phyloP scores from a whole-genome alignment of 2,888 invertebrate species.

The Drosophila meridiana region DNA sequence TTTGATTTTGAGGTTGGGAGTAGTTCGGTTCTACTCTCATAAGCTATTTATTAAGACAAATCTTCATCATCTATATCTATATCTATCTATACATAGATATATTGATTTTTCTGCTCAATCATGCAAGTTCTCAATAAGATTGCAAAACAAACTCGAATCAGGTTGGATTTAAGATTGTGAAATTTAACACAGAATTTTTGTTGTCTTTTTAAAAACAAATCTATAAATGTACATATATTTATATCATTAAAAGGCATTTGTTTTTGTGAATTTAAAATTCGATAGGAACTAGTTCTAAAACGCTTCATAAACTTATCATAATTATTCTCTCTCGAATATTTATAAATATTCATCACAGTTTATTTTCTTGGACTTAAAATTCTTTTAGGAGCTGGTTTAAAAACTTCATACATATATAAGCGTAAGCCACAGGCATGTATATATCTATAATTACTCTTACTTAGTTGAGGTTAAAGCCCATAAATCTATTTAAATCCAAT shows the following conservation, averaged over 20 bases:
- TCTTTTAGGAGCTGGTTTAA: not conserved
- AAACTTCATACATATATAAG: not conserved
- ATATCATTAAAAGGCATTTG: not conserved
- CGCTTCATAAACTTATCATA: not conserved
- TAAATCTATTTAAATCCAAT: not conserved
- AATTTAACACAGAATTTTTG: not conserved
- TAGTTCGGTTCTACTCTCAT: no score
- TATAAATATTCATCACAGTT: not conserved
- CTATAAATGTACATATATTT: not conserved
- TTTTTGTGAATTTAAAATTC: not conserved
- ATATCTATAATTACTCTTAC: not conserved
- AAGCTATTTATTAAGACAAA: not conserved
- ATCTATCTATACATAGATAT: not conserved
- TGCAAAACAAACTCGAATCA: not conserved
- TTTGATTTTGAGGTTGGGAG: not conserved
- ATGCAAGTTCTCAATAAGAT: not conserved
- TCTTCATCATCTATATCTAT: no score
- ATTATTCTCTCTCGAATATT: not conserved
- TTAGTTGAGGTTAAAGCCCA: not conserved
- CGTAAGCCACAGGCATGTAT: not conserved
- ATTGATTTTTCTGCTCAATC: not conserved
- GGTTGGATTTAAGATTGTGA: not conserved
- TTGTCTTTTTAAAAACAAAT: not conserved
- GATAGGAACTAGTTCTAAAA: conserved; percentile 1
- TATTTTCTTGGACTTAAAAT: not conserved